Conservation (phyloP, 2,888 invertebrate genomes). For the Ceriagrion tenellum region DNA sequence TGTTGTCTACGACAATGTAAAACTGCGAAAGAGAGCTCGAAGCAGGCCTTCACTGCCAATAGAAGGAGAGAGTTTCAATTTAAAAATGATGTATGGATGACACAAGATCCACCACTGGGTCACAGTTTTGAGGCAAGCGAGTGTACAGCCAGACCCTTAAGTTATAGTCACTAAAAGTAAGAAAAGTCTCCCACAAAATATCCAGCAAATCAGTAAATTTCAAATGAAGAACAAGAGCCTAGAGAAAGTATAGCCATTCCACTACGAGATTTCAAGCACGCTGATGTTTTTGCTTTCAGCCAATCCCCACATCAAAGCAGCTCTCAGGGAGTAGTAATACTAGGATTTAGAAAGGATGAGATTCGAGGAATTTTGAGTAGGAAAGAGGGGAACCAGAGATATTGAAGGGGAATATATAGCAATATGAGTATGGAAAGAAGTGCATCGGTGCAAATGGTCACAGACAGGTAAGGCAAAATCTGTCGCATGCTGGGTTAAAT, state of each 20-base stretch:
- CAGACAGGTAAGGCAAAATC: not conserved
- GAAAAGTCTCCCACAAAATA: not conserved
- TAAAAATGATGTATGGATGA: not conserved
- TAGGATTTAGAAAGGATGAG: not conserved
- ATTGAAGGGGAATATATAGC: not conserved
- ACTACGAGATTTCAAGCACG: conserved; percentile 60
- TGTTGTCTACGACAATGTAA: too few relatives aligned
- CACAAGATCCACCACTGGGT: not conserved
- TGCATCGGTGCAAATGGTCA: not conserved
- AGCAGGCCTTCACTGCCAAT: too few relatives aligned
- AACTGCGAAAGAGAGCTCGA: too few relatives aligned
- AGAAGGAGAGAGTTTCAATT: not conserved
- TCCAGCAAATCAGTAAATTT: not conserved
- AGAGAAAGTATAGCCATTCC: conserved; percentile 38
- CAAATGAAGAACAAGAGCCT: not conserved
- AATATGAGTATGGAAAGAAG: not conserved
- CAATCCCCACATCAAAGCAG: not conserved
- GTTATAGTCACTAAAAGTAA: not conserved
- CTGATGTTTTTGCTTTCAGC: not conserved
- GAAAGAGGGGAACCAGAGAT: not conserved
- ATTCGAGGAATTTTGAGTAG: not conserved
- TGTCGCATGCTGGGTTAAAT: not conserved
- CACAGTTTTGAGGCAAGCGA: not conserved
- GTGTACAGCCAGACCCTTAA: too few relatives aligned
- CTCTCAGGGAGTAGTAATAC: not conserved